Evolutionary conservation across 2,113 vertebrate genomes (phyloP).

Genomic region (Halcyon malimbica): DNA sequence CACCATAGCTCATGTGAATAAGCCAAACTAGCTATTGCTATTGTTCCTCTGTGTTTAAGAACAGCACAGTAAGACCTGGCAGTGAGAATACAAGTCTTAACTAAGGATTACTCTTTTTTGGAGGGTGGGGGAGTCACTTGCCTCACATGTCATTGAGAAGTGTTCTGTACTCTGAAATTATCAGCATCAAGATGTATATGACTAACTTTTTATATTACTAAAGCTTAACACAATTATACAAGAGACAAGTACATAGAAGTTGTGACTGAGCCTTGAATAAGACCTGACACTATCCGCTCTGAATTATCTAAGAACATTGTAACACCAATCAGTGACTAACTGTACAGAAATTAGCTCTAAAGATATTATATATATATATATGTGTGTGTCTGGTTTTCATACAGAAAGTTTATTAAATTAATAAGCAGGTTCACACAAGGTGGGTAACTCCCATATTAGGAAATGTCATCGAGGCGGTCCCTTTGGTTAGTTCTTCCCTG

Average conservation of each 20-base stretch:
- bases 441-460: not conserved
- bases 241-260: not conserved
- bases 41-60: not conserved
- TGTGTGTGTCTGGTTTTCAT: accelerated
- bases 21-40: not conserved
- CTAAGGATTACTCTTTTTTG: not conserved
- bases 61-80: not conserved
- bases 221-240: not conserved
- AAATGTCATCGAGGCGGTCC: not conserved
- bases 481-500: not conserved
- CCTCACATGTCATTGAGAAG: not conserved
- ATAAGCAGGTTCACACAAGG: not conserved
- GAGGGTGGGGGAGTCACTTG: not conserved
- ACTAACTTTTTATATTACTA: not conserved
- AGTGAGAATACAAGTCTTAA: not conserved
- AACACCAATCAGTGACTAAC: not conserved
- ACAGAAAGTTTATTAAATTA: not conserved
- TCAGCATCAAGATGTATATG: not conserved
- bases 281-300: not conserved
- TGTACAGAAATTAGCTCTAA: not conserved
- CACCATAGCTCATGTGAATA: not conserved
- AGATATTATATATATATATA: not conserved
- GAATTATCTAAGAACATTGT: not conserved
- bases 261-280: not conserved
- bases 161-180: not conserved